These are phyloP conservation scores for Dolichomitus sp. DNA, from an alignment of 2,888 invertebrate genomes.

Conservation along the genomic window DNA sequence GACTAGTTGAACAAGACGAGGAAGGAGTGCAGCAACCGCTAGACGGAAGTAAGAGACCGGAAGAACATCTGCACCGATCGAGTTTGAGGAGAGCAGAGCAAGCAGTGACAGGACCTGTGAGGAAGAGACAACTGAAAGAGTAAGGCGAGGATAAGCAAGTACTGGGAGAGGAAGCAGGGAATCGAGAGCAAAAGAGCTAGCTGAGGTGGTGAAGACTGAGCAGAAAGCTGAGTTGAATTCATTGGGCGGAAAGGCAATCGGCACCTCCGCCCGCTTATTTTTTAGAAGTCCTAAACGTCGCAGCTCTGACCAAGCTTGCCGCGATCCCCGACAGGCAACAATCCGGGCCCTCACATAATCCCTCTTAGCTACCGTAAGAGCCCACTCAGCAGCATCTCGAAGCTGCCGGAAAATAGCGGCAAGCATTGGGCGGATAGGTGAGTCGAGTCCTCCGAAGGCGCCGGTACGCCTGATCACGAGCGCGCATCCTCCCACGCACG, in stretches of 20 bases:
- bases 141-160: neutral
- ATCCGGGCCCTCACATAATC: neutral
- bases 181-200: neutral
- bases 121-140: neutral
- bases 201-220: neutral
- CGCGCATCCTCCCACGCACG: neutral
- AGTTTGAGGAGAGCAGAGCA: neutral
- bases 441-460: neutral
- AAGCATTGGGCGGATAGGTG: neutral
- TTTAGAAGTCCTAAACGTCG: neutral
- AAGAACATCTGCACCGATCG: neutral
- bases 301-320: constrained; percentile 1
- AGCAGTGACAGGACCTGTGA: neutral
- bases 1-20: neutral
- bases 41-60: neutral
- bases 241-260: neutral
- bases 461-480: neutral
- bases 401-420: neutral
- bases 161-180: neutral
- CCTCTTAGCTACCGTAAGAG: neutral
- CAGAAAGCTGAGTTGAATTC: constrained; percentile 5
- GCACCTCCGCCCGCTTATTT: neutral
- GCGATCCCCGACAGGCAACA: neutral
- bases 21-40: neutral
- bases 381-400: neutral